Percentiles rank a stretch among this genome's conserved stretches.
Evolutionary conservation across 2,113 vertebrate genomes (phyloP).

Genomic region (human): DNA sequence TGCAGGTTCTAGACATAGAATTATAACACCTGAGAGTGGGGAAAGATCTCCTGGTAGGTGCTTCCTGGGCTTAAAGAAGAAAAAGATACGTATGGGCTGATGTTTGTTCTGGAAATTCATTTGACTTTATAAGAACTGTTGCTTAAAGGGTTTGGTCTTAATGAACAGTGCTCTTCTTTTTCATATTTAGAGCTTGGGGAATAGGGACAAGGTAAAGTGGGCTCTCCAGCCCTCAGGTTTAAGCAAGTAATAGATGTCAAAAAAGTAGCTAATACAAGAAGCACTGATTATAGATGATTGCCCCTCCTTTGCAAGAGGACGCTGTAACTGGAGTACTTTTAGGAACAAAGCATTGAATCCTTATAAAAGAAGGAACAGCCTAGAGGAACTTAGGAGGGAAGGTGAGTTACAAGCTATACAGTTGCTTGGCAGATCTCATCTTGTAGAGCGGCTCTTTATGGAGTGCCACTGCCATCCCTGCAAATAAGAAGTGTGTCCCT

Average conservation of each 20-base stretch:
- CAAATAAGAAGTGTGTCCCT: not conserved
- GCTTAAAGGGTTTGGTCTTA: not conserved
- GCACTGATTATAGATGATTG: not conserved
- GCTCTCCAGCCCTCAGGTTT: not conserved
- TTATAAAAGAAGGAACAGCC: not conserved
- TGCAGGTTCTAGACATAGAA: not conserved
- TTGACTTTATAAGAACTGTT: not conserved
- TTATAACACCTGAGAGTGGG: not conserved
- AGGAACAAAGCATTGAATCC: not conserved
- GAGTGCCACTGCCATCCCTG: not conserved
- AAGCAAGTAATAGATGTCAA: not conserved
- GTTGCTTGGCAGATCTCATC: not conserved
- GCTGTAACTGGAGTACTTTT: not conserved
- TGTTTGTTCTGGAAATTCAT: conserved; percentile 2
- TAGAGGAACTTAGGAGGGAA: not conserved
- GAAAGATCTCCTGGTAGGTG: not conserved
- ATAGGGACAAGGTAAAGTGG: not conserved
- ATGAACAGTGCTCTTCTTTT: not conserved
- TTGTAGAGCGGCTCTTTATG: not conserved
- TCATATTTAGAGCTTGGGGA: not conserved
- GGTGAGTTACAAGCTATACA: not conserved
- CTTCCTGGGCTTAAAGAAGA: not conserved
- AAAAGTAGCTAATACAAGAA: not conserved
- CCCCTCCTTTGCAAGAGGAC: not conserved
- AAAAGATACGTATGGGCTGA: not conserved